These are phyloP conservation scores for Yponomeuta plumbellus DNA, from an alignment of 2,888 invertebrate species.

Conservation along the genomic window DNA sequence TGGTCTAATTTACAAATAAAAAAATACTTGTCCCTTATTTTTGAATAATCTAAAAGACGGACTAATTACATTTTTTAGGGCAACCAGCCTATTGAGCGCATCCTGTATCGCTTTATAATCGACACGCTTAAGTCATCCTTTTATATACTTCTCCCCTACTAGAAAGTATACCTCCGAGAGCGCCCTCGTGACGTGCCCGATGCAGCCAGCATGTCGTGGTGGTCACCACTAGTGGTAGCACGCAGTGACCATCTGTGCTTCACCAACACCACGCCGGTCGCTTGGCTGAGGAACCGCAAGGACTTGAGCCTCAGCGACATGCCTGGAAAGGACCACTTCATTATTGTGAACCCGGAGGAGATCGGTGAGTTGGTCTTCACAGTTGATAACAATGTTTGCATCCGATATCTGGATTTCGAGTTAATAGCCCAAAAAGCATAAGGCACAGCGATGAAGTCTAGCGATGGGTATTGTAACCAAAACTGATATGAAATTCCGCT, in stretches of 20 bases:
- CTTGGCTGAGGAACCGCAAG: conserved; percentile 80
- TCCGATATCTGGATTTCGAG: too few relatives aligned
- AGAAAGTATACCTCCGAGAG: conserved; percentile 84
- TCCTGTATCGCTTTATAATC: too few relatives aligned
- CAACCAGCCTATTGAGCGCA: too few relatives aligned
- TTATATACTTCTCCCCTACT: conserved; percentile 1
- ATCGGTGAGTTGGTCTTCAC: conserved; percentile 79
- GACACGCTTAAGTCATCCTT: too few relatives aligned
- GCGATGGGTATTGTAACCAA: too few relatives aligned
- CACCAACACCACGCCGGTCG: conserved; percentile 68
- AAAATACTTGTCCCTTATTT: too few relatives aligned
- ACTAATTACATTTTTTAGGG: too few relatives aligned
- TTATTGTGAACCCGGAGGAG: conserved; percentile 90
- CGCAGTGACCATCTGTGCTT: conserved; percentile 78
- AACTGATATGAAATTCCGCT: too few relatives aligned
- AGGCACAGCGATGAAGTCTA: too few relatives aligned
- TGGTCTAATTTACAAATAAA: too few relatives aligned
- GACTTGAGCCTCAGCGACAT: conserved; percentile 72
- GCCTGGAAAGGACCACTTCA: conserved; percentile 78
- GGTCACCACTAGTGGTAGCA: conserved; percentile 81
- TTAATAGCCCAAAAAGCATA: too few relatives aligned
- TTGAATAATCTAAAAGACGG: too few relatives aligned
- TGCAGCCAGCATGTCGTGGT: conserved; percentile 83
- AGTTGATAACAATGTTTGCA: conserved; percentile 31
- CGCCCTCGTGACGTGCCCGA: conserved; percentile 84